These are phyloP conservation scores for Sepioteuthis lessoniana DNA, from an alignment of 2,888 invertebrate genomes.

Conservation along the genomic window DNA sequence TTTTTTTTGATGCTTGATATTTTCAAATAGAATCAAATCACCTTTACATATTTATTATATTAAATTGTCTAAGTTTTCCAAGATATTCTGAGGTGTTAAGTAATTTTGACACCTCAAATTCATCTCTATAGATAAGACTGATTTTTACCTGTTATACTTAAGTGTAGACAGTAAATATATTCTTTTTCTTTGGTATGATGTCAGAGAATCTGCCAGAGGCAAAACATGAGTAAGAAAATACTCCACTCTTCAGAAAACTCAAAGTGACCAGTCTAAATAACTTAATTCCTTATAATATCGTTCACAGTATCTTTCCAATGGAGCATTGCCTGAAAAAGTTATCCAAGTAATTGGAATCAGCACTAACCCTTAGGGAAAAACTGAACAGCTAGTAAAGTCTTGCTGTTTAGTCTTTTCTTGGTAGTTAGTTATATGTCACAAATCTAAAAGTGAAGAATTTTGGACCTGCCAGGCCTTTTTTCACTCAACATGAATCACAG, in stretches of 20 bases:
- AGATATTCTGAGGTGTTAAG: too few species aligned
- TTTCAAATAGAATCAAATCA: too few species aligned
- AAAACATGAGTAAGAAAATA: background rate
- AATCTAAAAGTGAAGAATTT: background rate
- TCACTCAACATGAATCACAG: background rate
- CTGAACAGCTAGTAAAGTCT: background rate
- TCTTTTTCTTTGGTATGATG: background rate
- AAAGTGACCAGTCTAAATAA: background rate
- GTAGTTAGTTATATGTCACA: background rate
- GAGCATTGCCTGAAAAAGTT: background rate
- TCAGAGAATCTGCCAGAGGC: background rate
- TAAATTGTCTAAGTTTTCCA: too few species aligned
- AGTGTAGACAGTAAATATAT: background rate
- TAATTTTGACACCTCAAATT: background rate
- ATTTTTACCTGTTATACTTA: background rate
- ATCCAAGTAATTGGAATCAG: background rate
- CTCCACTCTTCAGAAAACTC: background rate
- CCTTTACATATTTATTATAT: too few species aligned
- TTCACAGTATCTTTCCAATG: background rate
- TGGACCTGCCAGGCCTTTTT: background rate
- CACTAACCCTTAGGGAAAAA: background rate
- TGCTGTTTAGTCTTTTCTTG: background rate
- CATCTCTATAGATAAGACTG: background rate
- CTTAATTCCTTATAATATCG: background rate
- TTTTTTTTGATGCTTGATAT: too few species aligned